Conservation (phyloP, 2,113 vertebrate genomes). For the Pachyramphus minor region DNA sequence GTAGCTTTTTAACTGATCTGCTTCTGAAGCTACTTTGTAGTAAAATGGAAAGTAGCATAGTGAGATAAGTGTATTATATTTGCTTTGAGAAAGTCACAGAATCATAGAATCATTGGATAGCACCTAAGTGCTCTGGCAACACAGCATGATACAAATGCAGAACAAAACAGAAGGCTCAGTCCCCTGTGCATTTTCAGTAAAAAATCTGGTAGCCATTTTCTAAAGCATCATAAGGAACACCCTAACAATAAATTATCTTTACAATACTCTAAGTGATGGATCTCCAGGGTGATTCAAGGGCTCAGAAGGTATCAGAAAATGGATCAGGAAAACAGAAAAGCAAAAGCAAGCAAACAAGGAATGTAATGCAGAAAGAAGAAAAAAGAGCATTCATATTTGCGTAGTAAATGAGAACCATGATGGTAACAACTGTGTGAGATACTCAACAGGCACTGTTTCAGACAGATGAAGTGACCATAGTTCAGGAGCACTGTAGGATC, state of each 20-base stretch:
- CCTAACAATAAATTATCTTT: neutral
- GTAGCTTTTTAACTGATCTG: neutral
- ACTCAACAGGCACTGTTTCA: neutral
- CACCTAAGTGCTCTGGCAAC: neutral
- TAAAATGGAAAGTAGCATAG: neutral
- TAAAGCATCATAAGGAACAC: neutral
- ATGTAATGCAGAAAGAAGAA: neutral
- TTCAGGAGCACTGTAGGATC: neutral
- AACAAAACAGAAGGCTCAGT: neutral
- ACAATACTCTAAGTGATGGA: neutral
- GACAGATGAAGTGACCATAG: accelerated
- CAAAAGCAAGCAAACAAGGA: neutral
- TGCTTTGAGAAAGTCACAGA: neutral
- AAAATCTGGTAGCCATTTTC: neutral
- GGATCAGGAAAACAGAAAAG: neutral
- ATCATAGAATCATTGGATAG: neutral
- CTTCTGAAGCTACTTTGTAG: neutral
- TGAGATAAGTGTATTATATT: neutral
- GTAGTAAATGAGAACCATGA: neutral
- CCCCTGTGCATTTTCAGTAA: neutral
- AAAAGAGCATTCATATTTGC: neutral
- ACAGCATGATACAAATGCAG: neutral
- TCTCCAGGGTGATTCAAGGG: neutral
- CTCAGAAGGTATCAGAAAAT: neutral
- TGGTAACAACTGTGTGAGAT: neutral